phyloP scores from a whole-genome alignment of 2,113 vertebrate species.

The Danio rerio region GRCz12tu NC_133184.1:58446501-58447000 shows the following conservation, averaged over 20 bases:
- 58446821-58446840: not conserved
- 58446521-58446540: too few species aligned
- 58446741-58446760: slow-evolving; percentile 11
- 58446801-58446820: not conserved
- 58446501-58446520: too few species aligned
- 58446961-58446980: not conserved
- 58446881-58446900: not conserved
- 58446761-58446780: slow-evolving; percentile 39
- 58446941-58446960: too few species aligned
- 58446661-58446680: slow-evolving; percentile 2
- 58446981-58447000: too few species aligned
- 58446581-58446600: too few species aligned
- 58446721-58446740: not conserved
- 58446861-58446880: not conserved
- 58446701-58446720: not conserved
- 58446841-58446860: not conserved
- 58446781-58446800: not conserved
- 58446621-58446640: not conserved
- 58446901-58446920: not conserved
- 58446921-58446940: too few species aligned
- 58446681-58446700: not conserved
- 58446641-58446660: slow-evolving; percentile 4
- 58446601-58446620: not conserved
- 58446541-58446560: too few species aligned
- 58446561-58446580: too few species aligned